Evolutionary conservation across 1,140 invertebrate genomes (phyloP).

Genomic region (Zaprionus vittiger): DNA sequence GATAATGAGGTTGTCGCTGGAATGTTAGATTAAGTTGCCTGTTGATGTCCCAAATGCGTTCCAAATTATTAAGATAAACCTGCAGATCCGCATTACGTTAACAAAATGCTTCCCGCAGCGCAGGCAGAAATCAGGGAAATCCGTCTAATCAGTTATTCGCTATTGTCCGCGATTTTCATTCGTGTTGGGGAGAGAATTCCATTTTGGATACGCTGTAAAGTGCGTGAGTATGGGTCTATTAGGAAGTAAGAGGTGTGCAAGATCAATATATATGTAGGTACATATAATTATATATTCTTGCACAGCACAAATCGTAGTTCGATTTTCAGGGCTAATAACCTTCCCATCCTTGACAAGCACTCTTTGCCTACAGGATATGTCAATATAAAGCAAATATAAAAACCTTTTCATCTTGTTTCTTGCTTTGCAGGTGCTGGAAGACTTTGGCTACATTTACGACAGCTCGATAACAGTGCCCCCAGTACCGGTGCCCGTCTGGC

Average conservation of each 20-base stretch:
- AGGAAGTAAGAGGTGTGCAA: no score
- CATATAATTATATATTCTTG: no score
- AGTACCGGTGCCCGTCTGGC: constrained; percentile 94
- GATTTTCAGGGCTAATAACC: no score
- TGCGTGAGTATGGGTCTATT: no score
- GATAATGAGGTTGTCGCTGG: constrained; percentile 27
- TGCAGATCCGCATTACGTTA: constrained; percentile 13
- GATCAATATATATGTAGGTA: no score
- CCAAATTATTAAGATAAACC: constrained; percentile 39
- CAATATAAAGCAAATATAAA: no score
- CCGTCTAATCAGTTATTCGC: constrained; percentile 1
- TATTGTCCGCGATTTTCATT: neutral
- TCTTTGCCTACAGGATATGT: no score
- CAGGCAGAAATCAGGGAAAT: neutral
- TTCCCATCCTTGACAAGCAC: no score
- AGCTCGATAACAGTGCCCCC: constrained; percentile 95
- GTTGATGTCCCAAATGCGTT: constrained; percentile 23
- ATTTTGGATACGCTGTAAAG: neutral
- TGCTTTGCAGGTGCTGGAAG: constrained; percentile 89
- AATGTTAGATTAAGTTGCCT: constrained; percentile 28
- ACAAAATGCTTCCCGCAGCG: neutral
- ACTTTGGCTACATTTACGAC: constrained; percentile 96
- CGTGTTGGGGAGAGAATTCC: neutral
- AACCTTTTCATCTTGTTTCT: neutral
- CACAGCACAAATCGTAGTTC: no score